Evolutionary conservation across 92 coral and sea anemone genomes (phyloP), one percentile per base, ranked within the genome.

Genomic region (Epizoanthus ramosus): DNA sequence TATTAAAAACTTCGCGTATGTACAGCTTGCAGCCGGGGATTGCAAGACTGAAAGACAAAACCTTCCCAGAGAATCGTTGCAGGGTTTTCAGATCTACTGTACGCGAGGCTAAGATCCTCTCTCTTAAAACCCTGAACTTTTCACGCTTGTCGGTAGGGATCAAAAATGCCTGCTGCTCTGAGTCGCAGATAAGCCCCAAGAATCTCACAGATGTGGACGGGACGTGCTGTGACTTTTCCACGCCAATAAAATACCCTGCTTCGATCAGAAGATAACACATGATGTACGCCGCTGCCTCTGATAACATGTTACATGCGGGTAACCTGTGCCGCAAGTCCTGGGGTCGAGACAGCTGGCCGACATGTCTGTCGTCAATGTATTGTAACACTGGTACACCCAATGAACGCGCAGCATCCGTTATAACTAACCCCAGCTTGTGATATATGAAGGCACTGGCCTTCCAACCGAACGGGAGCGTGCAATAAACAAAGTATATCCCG

Each of bases 241-340:
- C 1, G 14, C 60, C 83, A 12, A 82, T 69, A 37, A 83, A 85
- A 63, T 89, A 89, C 3, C 93, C 84, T 10, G 79, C 83, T 19
- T 86, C 90, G 1, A 70, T 76, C 75, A 89, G 87, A 21, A 81
- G 75, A 59, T 53, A 89, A 68, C 92, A 85, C 68, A 25, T 76
- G n/a, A 89, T 69, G 43, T 85, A 89, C 21, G 80, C 73, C 37
- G 87, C 92, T 8, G 84, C 92, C 57, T 23, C 68, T 58, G 91
- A 84, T 31, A 3, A 35, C 64, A 19, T 1, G 3, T 31, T 47
- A 5, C 33, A 24, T 12, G 65, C 6, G 18, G 12, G 67, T 52
- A 13, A 73, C 56, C 72, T 68, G 31, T 17, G 22, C 8, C 35
- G 70, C 86, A 9, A n/a, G n/a, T n/a, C 6, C 25, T n/a, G 41